A percentile compares a stretch with the other conserved stretches of the same genome.
phyloP scores from a whole-genome alignment of 2,888 invertebrate species.

The Galerucella calmariensis region DNA sequence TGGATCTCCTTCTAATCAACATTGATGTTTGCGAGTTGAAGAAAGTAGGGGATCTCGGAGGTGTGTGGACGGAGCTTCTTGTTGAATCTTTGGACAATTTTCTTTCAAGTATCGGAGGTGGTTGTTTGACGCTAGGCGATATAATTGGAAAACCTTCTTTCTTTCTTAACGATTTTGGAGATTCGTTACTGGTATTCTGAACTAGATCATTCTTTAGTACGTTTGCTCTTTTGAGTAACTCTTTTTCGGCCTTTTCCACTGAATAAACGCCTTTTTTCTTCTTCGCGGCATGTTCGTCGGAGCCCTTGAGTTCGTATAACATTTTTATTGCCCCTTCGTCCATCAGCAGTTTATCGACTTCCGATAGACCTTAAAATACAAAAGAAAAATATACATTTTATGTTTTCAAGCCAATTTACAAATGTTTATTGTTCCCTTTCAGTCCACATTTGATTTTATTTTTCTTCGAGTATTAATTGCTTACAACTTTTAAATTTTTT shows the following conservation, averaged over 20 bases:
- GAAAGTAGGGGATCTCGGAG: conserved; percentile 69
- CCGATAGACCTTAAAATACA: conserved; percentile 65
- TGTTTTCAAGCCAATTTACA: no score
- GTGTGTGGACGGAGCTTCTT: conserved; percentile 61
- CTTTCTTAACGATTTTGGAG: conserved; percentile 65
- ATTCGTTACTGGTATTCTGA: conserved; percentile 58
- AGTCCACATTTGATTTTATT: no score
- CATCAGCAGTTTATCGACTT: conserved; percentile 81
- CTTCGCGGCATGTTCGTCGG: conserved; percentile 58
- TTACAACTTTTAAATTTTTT: no score
- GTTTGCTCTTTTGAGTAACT: conserved; percentile 60
- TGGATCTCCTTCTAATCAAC: conserved; percentile 84
- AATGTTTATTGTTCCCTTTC: no score
- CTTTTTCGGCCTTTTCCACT: conserved; percentile 58
- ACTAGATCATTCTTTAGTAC: conserved; percentile 61
- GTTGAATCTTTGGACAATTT: conserved; percentile 63
- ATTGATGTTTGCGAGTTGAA: conserved; percentile 78
- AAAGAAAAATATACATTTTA: conserved; percentile 42
- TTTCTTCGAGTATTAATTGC: no score
- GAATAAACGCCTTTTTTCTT: conserved; percentile 56
- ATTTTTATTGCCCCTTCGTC: conserved; percentile 90
- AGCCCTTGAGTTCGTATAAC: conserved; percentile 79
- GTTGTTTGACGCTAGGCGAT: conserved; percentile 29
- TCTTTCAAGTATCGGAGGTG: conserved; percentile 48
- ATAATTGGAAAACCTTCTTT: conserved; percentile 54